phyloP scores from a whole-genome alignment of 2,113 vertebrate genomes.

The Archilochus colubris region DNA sequence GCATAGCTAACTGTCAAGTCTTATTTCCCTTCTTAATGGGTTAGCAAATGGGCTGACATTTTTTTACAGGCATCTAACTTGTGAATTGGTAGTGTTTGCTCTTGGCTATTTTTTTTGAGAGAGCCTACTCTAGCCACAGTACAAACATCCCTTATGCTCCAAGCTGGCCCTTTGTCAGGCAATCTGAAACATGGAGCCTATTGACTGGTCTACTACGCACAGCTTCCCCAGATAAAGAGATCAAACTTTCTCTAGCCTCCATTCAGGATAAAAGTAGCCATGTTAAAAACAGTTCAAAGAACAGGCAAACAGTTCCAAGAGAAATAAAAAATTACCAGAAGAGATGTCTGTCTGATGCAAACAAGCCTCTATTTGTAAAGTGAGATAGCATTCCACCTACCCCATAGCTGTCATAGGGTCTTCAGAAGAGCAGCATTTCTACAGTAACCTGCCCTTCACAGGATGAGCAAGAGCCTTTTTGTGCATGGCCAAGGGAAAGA shows the following conservation, averaged over 20 bases:
- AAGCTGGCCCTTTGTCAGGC: conserved; percentile 41
- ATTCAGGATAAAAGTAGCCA: not conserved
- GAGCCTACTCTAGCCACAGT: not conserved
- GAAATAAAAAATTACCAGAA: not conserved
- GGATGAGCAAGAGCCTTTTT: not conserved
- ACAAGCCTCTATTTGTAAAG: not conserved
- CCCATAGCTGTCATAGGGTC: not conserved
- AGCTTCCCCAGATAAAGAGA: not conserved
- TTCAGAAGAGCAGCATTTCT: not conserved
- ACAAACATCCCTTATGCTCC: conserved; percentile 46
- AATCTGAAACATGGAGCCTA: not conserved
- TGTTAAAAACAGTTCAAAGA: not conserved
- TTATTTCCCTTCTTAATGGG: conserved; percentile 20
- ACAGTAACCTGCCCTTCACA: not conserved
- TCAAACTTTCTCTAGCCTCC: conserved; percentile 23
- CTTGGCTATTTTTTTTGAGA: conserved; percentile 50
- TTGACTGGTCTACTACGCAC: not conserved
- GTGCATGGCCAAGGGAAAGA: not conserved
- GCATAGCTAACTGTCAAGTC: conserved; percentile 10
- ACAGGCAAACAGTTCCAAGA: not conserved
- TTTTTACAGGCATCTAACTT: conserved; percentile 34
- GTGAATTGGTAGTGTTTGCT: conserved; percentile 41
- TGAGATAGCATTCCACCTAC: not conserved
- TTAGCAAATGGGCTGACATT: not conserved
- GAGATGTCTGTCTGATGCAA: not conserved